A percentile compares a stretch with the other conserved stretches of the same genome.
Conservation (phyloP, 2,888 invertebrate genomes). For the Norana najaformis region DNA sequence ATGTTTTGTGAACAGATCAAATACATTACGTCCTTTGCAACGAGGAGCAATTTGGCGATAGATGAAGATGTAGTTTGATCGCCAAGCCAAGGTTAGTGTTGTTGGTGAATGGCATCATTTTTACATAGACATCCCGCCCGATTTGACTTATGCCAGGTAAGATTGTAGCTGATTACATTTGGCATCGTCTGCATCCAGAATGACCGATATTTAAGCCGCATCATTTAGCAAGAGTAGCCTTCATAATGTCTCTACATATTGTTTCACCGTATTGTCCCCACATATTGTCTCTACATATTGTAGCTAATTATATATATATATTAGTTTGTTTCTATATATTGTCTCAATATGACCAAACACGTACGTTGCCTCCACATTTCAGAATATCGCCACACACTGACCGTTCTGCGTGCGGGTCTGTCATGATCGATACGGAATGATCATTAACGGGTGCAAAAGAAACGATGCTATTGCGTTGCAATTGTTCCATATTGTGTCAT, state of each 20-base stretch:
- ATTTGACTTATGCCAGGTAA: neutral
- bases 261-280: too few relatives aligned
- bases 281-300: too few relatives aligned
- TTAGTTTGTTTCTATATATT: neutral
- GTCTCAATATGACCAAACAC: neutral
- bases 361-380: neutral
- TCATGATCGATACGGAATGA: neutral
- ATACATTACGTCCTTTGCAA: neutral
- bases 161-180: neutral
- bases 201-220: neutral
- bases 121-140: too few relatives aligned
- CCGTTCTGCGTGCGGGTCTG: neutral
- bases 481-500: neutral
- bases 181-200: neutral
- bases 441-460: neutral
- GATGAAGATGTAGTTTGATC: neutral
- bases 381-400: neutral
- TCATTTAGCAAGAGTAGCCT: too few relatives aligned
- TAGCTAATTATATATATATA: too few relatives aligned
- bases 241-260: too few relatives aligned
- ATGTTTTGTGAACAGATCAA: neutral
- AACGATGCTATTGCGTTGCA: neutral
- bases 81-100: neutral
- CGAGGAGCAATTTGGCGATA: neutral
- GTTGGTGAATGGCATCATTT: neutral